Conservation (phyloP, 2,888 invertebrate genomes). For the Drosophila mettleri region DNA sequence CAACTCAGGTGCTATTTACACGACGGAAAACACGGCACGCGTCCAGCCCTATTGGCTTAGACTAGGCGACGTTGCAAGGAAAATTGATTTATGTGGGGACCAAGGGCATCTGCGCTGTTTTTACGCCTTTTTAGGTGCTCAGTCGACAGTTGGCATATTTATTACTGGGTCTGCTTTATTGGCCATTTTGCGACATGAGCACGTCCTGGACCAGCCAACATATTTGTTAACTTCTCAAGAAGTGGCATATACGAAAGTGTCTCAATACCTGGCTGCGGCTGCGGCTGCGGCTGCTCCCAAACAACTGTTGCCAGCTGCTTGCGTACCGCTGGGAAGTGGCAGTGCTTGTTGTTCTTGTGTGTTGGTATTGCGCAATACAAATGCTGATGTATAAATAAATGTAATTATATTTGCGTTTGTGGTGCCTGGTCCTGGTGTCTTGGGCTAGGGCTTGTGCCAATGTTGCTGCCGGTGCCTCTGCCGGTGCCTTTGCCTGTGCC, state of each 20-base stretch:
- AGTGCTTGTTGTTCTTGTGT: conserved; percentile 15
- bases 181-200: conserved; percentile 53
- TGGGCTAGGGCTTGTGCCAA: conserved; percentile 2
- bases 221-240: conserved; percentile 49
- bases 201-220: conserved; percentile 38
- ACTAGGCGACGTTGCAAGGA: conserved; percentile 10
- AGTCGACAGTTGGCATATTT: conserved; percentile 68
- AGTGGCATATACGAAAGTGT: conserved; percentile 7
- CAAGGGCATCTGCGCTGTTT: conserved; percentile 44
- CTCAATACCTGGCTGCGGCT: conserved; percentile 9
- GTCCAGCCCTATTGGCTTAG: background rate
- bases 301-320: conserved; percentile 29
- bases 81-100: conserved; percentile 62
- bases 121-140: conserved; percentile 61
- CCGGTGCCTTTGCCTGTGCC: conserved; percentile 55
- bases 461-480: conserved; percentile 28
- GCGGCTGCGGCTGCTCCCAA: conserved; percentile 7
- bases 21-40: conserved; percentile 12
- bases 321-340: background rate
- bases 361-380: conserved; percentile 66
- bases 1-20: conserved; percentile 3
- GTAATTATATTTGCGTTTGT: conserved; percentile 71
- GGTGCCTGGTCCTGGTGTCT: conserved; percentile 22
- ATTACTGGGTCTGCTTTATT: conserved; percentile 64
- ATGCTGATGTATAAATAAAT: conserved; percentile 77